Base-by-base conservation (phyloP, 2,797 vertebrate genomes). In the Stomatorhinus walkeri region DNA sequence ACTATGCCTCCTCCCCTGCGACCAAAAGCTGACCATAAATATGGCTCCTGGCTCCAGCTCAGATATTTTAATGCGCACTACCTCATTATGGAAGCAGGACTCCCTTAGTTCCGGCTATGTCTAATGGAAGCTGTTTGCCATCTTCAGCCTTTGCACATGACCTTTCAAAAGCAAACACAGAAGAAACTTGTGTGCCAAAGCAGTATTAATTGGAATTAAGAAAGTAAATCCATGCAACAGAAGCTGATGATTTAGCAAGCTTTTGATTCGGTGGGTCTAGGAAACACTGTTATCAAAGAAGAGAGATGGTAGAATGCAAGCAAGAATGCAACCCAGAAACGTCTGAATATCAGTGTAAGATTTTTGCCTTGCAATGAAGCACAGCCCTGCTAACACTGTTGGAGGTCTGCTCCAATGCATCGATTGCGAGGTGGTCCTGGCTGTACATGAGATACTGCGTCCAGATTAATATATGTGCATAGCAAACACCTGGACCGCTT, bases 401-500 rank as follows among this genome's bases (percentile, higher is more conserved):
- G 54, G 8, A 64, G 19, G 32, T 5, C 12, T 36, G 5, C n/a
- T 49, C 24, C 54, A 56, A 56, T 56, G 54, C 54, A 56, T 56
- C 54, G 54, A 56, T 56, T 56, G 54, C 54, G 1, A n/a, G 54
- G 54, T 56, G 54, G 40, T 84, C 19, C 68, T 76, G 68, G 28
- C n/a, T 46, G 14, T 46, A 10, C 81, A 49, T n/a, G 89, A 90
- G 88, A 88, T 87, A 89, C 87, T 85, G 51, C 89, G 90, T 90
- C 89, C 88, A 52, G 54, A 87, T 89, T 91, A 91, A 93, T 90
- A 91, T 92, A 91, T 93, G 91, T 91, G 90, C 91, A 90, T 91
- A 89, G 89, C 90, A 91, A 93, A 91, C 89, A 89, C 83, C 87
- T 36, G 48, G 88, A 85, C 51, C 28, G 19, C 86, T 91, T 92